phyloP scores from a whole-genome alignment of 2,888 invertebrate genomes.

The Orthosia cruda region DNA sequence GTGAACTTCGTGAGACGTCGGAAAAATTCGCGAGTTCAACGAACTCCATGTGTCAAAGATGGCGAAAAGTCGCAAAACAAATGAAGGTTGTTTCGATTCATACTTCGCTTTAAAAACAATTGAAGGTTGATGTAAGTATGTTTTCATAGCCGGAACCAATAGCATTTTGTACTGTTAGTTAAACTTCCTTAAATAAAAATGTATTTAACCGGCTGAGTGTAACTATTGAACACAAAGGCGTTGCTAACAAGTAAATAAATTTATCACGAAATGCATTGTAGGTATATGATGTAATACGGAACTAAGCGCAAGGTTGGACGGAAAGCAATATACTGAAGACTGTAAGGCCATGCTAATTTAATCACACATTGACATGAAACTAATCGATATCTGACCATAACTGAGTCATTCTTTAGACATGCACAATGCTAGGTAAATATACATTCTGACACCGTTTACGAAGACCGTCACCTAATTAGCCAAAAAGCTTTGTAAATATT shows the following conservation, averaged over 20 bases:
- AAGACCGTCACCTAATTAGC: conserved; percentile 70
- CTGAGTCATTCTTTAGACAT: conserved; percentile 64
- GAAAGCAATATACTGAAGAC: conserved; percentile 83
- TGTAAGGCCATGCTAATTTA: conserved; percentile 82
- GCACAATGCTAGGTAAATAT: conserved; percentile 39
- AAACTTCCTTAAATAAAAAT: conserved; percentile 59
- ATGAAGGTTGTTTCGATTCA: not conserved
- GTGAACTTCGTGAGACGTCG: conserved; percentile 27
- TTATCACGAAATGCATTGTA: conserved; percentile 82
- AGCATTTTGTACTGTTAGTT: conserved; percentile 39
- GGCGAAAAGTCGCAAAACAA: conserved; percentile 32
- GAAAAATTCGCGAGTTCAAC: conserved; percentile 53
- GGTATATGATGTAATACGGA: conserved; percentile 89
- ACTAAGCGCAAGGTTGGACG: conserved; percentile 86
- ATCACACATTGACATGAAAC: conserved; percentile 47
- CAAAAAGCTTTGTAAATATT: conserved; percentile 65
- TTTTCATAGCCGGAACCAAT: conserved; percentile 47
- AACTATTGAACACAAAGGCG: conserved; percentile 77
- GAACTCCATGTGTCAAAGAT: conserved; percentile 40
- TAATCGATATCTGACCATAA: conserved; percentile 52
- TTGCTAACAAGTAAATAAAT: conserved; percentile 76
- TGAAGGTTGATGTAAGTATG: conserved; percentile 44
- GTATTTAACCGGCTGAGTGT: conserved; percentile 31
- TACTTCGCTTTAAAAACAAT: conserved; percentile 15
- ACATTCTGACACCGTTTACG: conserved; percentile 29